Percentiles rank a stretch among this genome's conserved stretches.
These are phyloP conservation scores for Anneissia japonica DNA, from an alignment of 35 echinoderm and acorn worm genomes.

Conservation along the genomic window DNA sequence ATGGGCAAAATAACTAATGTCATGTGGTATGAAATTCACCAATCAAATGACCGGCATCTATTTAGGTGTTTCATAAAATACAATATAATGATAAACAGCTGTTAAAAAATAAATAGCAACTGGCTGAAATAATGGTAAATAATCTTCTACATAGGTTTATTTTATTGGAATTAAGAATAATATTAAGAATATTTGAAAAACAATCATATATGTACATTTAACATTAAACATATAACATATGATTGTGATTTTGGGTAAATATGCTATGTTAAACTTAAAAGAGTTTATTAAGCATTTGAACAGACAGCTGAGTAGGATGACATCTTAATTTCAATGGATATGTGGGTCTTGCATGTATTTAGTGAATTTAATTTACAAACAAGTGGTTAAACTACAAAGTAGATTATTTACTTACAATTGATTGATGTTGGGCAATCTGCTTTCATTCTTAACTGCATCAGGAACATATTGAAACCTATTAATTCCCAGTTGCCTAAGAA, in stretches of 20 bases:
- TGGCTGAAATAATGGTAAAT: too few species aligned
- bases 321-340: neutral
- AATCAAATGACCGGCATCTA: too few species aligned
- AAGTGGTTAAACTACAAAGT: neutral
- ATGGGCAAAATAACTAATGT: too few species aligned
- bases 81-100: too few species aligned
- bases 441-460: slow-evolving; percentile 47
- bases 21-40: too few species aligned
- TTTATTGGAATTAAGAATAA: too few species aligned
- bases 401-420: slow-evolving; percentile 55
- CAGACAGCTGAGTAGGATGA: neutral
- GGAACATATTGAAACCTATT: slow-evolving; percentile 88
- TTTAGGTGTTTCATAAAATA: too few species aligned
- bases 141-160: too few species aligned
- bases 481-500: slow-evolving; percentile 28
- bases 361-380: neutral
- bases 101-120: too few species aligned
- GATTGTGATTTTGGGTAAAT: neutral
- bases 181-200: too few species aligned
- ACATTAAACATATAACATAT: neutral
- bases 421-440: slow-evolving; percentile 30
- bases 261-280: neutral
- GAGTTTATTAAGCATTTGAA: neutral
- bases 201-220: too few species aligned
- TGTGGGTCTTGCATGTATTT: neutral